Evolutionary conservation across 2,888 invertebrate genomes (phyloP).

Genomic region (Eutolmus rufibarbis): DNA sequence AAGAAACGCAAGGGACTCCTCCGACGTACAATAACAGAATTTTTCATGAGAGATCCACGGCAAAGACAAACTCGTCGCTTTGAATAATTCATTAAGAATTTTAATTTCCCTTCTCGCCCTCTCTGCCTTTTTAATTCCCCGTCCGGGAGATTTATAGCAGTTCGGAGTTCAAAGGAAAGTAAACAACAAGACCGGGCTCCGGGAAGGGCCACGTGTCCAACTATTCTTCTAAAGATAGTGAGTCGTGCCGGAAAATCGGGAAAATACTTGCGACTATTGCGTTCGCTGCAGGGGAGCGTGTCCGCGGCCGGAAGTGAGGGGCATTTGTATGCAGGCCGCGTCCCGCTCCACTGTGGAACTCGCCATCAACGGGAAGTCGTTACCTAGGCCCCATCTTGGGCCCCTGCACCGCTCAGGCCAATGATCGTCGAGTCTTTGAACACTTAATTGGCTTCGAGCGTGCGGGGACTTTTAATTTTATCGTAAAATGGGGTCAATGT

Average conservation of each 20-base stretch:
- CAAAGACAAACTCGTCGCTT: background rate
- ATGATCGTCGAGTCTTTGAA: background rate
- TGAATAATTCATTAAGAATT: constrained; percentile 25
- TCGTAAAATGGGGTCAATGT: background rate
- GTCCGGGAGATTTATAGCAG: background rate
- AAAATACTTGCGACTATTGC: background rate
- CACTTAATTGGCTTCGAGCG: background rate
- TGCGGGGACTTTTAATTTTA: background rate
- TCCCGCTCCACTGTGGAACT: background rate
- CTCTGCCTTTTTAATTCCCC: background rate
- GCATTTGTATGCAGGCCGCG: background rate
- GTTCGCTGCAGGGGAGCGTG: background rate
- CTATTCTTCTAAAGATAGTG: background rate
- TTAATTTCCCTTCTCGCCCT: constrained; percentile 14
- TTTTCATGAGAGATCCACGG: background rate
- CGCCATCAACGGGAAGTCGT: background rate
- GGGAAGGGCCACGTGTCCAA: background rate
- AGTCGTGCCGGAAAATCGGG: background rate
- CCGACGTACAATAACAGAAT: background rate
- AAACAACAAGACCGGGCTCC: background rate
- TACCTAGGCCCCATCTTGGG: background rate
- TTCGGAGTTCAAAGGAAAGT: background rate
- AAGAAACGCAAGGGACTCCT: background rate
- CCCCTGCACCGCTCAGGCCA: background rate
- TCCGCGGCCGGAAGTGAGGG: background rate